Evolutionary conservation across 2,113 vertebrate species (phyloP), one percentile per base, ranked within the genome.

Genomic region (Orthonyx spaldingii): DNA sequence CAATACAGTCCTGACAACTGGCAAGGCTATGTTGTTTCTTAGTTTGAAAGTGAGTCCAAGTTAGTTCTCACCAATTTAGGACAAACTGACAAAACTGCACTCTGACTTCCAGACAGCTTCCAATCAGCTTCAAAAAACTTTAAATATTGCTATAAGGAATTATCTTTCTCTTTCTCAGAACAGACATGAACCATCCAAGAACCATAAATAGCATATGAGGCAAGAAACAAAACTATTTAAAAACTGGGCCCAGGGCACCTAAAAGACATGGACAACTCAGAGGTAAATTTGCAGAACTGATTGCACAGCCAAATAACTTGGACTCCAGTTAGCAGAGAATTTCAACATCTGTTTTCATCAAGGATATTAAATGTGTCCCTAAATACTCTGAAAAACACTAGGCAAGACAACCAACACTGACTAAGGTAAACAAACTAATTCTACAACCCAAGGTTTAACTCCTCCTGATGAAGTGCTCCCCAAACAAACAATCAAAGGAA

Each of bases 321-420:
- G 35, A 70, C 28, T 90, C 13, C 42, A 52, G n/a, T 42, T 86
- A 80, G 47, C 42, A 81, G 72, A 81, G 50, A 77, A 87, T 69
- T 91, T 61, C 52, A 85, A 64, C 59, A 85, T 52, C 33, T 93
- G 35, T 86, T 90, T 85, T 81, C n/a, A 77, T 65, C 46, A 60
- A 70, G 11, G 13, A 30, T 55, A 44, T 57, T 74, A 66, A 86
- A n/a, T 35, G 66, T 28, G 12, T 5, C 24, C 44, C 16, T 66
- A 71, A 77, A 50, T 63, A 66, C 14, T 64, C 35, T 28, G 9
- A 70, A 90, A 85, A 90, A 50, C 22, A 64, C 65, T 32, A 71
- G 9, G 20, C 41, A 76, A 64, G 23, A 66, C 15, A 89, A 65
- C 14, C 28, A 86, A 17, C 26, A 42, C 13, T 11, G 6, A 35